phyloP scores from a whole-genome alignment of 2,113 vertebrate species.

The Larimichthys crocea region DNA sequence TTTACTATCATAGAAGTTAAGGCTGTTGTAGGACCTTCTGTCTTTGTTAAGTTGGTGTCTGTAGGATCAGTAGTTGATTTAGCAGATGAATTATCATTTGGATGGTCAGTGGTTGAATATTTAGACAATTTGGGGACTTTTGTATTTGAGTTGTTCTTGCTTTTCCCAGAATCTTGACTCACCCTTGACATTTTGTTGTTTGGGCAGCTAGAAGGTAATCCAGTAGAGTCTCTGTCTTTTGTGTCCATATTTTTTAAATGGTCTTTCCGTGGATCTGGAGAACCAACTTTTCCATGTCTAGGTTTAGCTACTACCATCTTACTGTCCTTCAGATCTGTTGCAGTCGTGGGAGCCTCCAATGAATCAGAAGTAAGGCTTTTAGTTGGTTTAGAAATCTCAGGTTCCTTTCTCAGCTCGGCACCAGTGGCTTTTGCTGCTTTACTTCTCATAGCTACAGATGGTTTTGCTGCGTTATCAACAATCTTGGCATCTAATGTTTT shows the following conservation, averaged over 20 bases:
- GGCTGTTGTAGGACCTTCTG: not conserved
- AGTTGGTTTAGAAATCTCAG: slow-evolving; percentile 8
- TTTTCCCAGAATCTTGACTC: slow-evolving; percentile 14
- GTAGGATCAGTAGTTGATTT: slow-evolving; percentile 2
- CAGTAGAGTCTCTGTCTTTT: not conserved
- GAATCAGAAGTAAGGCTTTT: slow-evolving; percentile 6
- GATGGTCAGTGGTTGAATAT: not conserved
- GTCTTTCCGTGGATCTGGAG: slow-evolving; percentile 1
- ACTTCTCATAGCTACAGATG: slow-evolving; percentile 11
- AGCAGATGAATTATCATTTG: not conserved
- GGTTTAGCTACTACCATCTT: slow-evolving; percentile 2
- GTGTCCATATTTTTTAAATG: not conserved
- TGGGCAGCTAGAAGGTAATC: not conserved
- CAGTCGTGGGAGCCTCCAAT: not conserved
- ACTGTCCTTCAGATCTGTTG: not conserved
- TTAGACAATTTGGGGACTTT: slow-evolving; percentile 20
- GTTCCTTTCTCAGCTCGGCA: slow-evolving; percentile 21
- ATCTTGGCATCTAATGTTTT: slow-evolving; percentile 28
- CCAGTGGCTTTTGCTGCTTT: slow-evolving; percentile 39
- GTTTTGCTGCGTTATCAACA: slow-evolving; percentile 1
- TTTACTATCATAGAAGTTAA: not conserved
- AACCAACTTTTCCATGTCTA: not conserved
- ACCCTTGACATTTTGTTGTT: not conserved
- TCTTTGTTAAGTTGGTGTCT: not conserved
- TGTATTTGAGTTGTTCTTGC: slow-evolving; percentile 11